Percentiles rank a stretch among this genome's conserved stretches.
Evolutionary conservation across 2,113 vertebrate genomes (phyloP).

Genomic region (Falco punctatus): DNA sequence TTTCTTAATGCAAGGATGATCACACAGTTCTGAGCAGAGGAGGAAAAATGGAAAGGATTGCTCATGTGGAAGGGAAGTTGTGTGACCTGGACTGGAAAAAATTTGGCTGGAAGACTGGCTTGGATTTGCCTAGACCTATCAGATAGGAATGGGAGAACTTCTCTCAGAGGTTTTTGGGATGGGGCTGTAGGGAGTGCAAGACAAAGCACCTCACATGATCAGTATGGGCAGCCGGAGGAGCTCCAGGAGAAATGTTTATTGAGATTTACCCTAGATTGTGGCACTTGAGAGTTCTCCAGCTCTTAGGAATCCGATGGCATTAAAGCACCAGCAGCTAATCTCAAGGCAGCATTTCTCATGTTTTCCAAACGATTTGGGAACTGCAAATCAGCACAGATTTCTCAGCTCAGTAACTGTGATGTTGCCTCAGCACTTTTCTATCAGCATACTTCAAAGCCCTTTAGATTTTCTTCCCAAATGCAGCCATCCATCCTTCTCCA

Average conservation of each 20-base stretch:
- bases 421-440: slow-evolving; percentile 22
- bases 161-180: background rate
- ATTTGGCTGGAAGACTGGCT: background rate
- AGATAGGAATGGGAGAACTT: background rate
- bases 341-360: background rate
- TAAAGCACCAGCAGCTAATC: background rate
- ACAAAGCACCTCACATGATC: background rate
- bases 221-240: background rate
- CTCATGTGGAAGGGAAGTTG: background rate
- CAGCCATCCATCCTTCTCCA: slow-evolving; percentile 2
- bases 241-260: background rate
- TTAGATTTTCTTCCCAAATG: background rate
- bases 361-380: slow-evolving; percentile 4
- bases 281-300: background rate
- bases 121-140: background rate
- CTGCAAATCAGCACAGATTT: background rate
- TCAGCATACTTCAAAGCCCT: background rate
- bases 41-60: background rate
- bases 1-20: background rate
- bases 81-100: background rate
- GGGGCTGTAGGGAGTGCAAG: background rate
- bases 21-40: background rate
- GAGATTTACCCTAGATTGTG: background rate
- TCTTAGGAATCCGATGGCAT: background rate
- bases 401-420: background rate